A percentile compares a stretch with the other conserved stretches of the same genome.
Evolutionary conservation across 2,113 vertebrate species (phyloP).

Genomic region (Bostrychus sinensis): DNA sequence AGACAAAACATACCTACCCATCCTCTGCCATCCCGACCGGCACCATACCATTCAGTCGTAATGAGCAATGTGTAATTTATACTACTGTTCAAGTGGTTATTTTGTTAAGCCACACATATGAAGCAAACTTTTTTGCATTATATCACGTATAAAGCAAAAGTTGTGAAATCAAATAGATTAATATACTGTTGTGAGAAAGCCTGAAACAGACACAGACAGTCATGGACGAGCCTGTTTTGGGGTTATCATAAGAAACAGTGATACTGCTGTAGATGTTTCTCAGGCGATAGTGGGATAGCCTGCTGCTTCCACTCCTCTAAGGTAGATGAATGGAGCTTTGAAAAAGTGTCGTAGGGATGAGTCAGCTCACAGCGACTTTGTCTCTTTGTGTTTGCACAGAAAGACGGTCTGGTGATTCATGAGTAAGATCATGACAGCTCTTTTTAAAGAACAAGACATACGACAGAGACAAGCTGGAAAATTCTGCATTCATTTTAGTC

Average conservation of each 20-base stretch:
- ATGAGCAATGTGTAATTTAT: too few relatives aligned
- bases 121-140: too few relatives aligned
- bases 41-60: too few relatives aligned
- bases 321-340: constrained; percentile 39
- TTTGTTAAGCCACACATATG: too few relatives aligned
- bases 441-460: constrained; percentile 37
- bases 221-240: constrained; percentile 19
- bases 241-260: constrained; percentile 41
- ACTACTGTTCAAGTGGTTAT: too few relatives aligned
- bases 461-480: constrained; percentile 27
- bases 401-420: constrained; percentile 54
- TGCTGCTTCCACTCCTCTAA: constrained; percentile 37
- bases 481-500: constrained; percentile 37
- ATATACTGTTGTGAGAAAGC: constrained; percentile 16
- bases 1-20: too few relatives aligned
- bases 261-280: constrained; percentile 39
- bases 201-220: neutral
- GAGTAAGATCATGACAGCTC: constrained; percentile 34
- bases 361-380: constrained; percentile 42
- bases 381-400: constrained; percentile 59
- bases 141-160: too few relatives aligned
- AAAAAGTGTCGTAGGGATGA: constrained; percentile 47
- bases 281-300: constrained; percentile 22
- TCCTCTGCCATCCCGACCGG: too few relatives aligned
- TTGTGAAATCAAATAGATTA: too few relatives aligned